phyloP scores from a whole-genome alignment of 2,113 vertebrate genomes.

The Pseudorectes ferrugineus region DNA sequence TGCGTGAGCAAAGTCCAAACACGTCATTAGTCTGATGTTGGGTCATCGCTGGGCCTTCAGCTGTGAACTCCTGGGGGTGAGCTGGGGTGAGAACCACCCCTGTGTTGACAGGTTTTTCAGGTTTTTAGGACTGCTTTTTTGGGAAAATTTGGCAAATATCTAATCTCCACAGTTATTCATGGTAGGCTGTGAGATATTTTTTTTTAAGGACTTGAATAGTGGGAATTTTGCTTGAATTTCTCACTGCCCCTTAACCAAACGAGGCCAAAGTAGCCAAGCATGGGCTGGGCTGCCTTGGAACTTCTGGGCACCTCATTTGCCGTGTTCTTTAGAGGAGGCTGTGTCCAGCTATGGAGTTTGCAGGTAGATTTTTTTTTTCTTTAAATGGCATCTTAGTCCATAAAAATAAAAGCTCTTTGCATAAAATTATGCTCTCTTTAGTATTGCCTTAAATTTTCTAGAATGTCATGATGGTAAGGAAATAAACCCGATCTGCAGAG shows the following conservation, averaged over 20 bases:
- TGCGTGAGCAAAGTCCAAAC: neutral
- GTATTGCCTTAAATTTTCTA: neutral
- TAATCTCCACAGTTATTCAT: neutral
- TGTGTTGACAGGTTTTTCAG: rapidly evolving
- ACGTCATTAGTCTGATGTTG: rapidly evolving
- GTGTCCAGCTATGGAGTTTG: neutral
- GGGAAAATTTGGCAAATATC: no score
- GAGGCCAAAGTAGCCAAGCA: neutral
- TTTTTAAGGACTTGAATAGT: neutral
- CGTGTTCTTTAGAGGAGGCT: neutral
- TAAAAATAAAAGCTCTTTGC: neutral
- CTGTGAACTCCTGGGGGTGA: neutral
- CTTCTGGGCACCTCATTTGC: neutral
- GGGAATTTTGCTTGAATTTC: neutral
- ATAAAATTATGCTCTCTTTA: neutral
- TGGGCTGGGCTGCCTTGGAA: neutral
- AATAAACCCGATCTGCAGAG: neutral
- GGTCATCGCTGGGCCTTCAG: neutral
- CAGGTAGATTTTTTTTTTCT: neutral
- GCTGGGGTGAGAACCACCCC: neutral
- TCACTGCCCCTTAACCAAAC: neutral
- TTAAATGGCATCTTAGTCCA: neutral
- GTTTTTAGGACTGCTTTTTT: neutral
- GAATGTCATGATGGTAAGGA: neutral
- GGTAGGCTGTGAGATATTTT: neutral